Evolutionary conservation across 1,140 invertebrate genomes (phyloP).

Genomic region (Drosophila pandora): DNA sequence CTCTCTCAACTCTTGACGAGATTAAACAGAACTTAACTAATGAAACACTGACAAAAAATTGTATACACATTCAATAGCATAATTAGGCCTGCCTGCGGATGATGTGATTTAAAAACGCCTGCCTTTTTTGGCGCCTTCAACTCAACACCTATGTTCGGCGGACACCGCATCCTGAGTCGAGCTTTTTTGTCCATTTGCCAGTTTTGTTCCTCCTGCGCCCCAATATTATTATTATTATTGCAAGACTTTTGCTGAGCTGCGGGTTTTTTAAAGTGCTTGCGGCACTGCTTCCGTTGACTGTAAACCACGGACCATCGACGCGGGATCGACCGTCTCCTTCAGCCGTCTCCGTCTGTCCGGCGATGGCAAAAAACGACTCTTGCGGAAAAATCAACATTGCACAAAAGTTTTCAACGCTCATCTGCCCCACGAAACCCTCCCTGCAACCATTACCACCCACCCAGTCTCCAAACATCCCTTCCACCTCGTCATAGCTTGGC

Average conservation of each 20-base stretch:
- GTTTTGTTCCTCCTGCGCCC: conserved; percentile 54
- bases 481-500: conserved; percentile 42
- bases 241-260: conserved; percentile 73
- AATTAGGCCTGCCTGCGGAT: too few relatives aligned
- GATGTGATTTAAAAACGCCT: not conserved
- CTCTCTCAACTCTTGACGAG: not conserved
- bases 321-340: conserved; percentile 21
- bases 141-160: conserved; percentile 21
- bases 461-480: not conserved
- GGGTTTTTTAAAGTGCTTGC: conserved; percentile 74
- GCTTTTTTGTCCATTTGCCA: conserved; percentile 55
- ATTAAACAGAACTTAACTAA: not conserved
- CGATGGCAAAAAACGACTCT: conserved; percentile 73
- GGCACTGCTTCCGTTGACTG: conserved; percentile 38
- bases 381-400: conserved; percentile 82
- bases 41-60: not conserved
- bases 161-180: conserved; percentile 3
- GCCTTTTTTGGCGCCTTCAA: not conserved
- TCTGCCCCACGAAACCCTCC: conserved; percentile 12
- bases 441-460: conserved; percentile 6
- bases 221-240: conserved; percentile 81
- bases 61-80: too few relatives aligned
- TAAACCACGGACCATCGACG: conserved; percentile 16
- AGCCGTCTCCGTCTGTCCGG: conserved; percentile 37
- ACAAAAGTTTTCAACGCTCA: conserved; percentile 69